Percentiles rank a stretch among this genome's conserved stretches.
These are phyloP conservation scores for Petaurus breviceps DNA, from an alignment of 2,113 vertebrate genomes.

Conservation along the genomic window DNA sequence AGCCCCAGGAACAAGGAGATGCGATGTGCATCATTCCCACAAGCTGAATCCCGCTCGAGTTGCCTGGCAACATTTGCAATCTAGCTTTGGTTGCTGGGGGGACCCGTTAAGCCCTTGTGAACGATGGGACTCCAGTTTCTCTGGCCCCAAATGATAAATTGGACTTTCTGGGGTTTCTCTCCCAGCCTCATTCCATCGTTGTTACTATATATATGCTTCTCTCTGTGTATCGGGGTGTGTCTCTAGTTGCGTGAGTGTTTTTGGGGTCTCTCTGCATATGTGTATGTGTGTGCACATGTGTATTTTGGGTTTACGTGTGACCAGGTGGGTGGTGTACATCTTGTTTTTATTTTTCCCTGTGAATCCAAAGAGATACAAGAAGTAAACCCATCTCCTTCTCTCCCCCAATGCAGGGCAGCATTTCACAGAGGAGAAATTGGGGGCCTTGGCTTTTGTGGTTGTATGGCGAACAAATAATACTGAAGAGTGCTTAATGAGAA, in stretches of 20 bases:
- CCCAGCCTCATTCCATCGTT: background rate
- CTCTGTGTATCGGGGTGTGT: background rate
- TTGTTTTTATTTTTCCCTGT: background rate
- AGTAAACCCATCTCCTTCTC: background rate
- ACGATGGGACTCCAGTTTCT: background rate
- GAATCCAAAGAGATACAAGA: background rate
- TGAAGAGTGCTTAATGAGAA: conserved; percentile 1
- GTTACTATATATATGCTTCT: background rate
- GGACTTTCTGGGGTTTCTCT: conserved; percentile 3
- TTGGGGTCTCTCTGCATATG: background rate
- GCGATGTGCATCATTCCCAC: background rate
- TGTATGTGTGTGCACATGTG: background rate
- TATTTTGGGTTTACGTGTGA: background rate
- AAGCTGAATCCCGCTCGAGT: background rate
- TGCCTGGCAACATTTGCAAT: conserved; percentile 44
- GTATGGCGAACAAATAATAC: background rate
- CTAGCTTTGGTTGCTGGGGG: conserved; percentile 8
- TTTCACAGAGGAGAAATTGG: background rate
- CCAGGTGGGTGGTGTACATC: background rate
- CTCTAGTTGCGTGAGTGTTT: background rate
- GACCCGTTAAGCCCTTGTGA: conserved; percentile 38
- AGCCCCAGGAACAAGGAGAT: background rate
- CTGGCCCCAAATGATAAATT: conserved; percentile 48
- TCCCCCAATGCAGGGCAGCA: background rate
- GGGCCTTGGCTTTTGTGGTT: background rate